These are phyloP conservation scores for Lutraria lutraria DNA, from an alignment of 2,888 invertebrate genomes.

Conservation along the genomic window DNA sequence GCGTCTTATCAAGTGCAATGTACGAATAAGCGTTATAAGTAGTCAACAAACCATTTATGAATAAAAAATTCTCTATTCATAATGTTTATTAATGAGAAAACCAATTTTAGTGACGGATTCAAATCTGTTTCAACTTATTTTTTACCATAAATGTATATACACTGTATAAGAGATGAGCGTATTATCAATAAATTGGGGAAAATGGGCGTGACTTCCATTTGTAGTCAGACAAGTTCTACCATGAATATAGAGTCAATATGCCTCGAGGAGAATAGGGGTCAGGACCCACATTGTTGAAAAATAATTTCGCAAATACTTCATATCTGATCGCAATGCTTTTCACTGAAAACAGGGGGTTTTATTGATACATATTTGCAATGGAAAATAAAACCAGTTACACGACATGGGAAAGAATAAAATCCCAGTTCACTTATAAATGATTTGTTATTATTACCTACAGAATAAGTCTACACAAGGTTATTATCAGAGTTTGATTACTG, in stretches of 20 bases:
- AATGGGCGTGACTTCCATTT: not conserved
- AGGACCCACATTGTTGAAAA: not conserved
- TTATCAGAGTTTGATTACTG: too few relatives aligned
- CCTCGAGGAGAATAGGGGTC: not conserved
- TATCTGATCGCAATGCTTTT: not conserved
- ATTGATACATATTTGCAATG: too few relatives aligned
- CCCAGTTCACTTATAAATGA: too few relatives aligned
- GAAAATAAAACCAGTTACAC: too few relatives aligned
- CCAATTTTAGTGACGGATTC: not conserved
- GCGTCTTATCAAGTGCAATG: conserved; percentile 17
- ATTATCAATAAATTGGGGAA: not conserved
- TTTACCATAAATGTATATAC: not conserved
- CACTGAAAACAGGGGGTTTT: too few relatives aligned
- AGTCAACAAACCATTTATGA: not conserved
- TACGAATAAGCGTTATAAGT: not conserved
- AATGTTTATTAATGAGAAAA: not conserved
- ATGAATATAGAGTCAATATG: not conserved
- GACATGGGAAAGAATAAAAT: too few relatives aligned
- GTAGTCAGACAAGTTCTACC: not conserved
- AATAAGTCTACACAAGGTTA: too few relatives aligned
- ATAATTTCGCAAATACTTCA: not conserved
- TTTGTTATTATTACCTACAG: too few relatives aligned
- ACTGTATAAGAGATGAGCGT: not conserved
- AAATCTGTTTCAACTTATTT: not conserved
- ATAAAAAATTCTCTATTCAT: not conserved